Base-by-base conservation (phyloP, 1,140 invertebrate genomes). In the Pristionchus pacificus region DNA sequence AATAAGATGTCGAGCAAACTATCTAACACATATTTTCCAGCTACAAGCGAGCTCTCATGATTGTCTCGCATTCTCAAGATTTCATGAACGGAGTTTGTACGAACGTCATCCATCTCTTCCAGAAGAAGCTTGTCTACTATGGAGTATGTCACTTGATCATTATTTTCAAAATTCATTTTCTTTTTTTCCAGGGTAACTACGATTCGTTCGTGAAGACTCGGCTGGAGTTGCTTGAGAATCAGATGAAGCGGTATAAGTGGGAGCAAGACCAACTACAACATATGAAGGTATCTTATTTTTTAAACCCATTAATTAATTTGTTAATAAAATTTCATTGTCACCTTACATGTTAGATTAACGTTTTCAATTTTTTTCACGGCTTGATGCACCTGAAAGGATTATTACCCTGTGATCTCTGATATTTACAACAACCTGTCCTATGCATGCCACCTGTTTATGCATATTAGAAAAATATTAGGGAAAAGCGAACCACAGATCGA, bases 31-130 rank as follows among this genome's bases (percentile, higher is more conserved):
- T n/a, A n/a, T n/a, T 74, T 80, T 77, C 76, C 77, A 91, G 90
- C 60, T 95, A 98, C 83, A 97, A 96, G 85, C 88, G 95, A 80
- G 98, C 98, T 85, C 86, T 99, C 76, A 91, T 99, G n/a, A 90
- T 99, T 63, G 95, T 98, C 77, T 98, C 95, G 1, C 97, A 99
- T 86, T 99, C 97, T 3, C 96, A 99, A 88, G 97, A 99, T 89
- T 99, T 99, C 84, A 87, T 99, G 71, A 99, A 99, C 85, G 95
- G 95, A 71, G 93, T 99, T 59, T 99, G 96, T 86, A 98, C 93
- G 24, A 98, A 98, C 85, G 97, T 98, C 68, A 91, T 98, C 78
- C 95, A 98, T 85, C 89, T 99, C 83, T 90, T 93, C 81, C 91
- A 95, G 83, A 92, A 92, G 78, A 90, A 92, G 66, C 88, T 99